Evolutionary conservation across 92 coral and sea anemone genomes (phyloP).

Genomic region (Scolanthus callimorphus): DNA sequence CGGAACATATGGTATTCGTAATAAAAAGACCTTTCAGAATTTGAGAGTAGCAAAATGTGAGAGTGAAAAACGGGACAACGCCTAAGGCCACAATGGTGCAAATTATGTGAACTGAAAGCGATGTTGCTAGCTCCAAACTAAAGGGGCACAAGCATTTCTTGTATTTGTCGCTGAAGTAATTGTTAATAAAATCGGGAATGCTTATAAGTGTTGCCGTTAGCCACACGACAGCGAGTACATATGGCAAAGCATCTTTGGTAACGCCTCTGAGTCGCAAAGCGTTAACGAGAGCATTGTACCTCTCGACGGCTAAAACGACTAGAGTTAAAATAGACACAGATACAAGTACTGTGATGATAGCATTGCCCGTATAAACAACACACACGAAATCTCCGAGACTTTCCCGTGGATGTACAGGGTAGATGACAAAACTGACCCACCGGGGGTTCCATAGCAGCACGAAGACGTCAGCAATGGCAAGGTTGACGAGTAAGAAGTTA

Average conservation of each 20-base stretch:
- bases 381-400: conserved; percentile 46
- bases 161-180: conserved; percentile 31
- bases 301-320: conserved; percentile 47
- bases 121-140: conserved; percentile 39
- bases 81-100: conserved; percentile 46
- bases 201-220: conserved; percentile 17
- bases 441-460: conserved; percentile 55
- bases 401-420: conserved; percentile 53
- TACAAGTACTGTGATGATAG: conserved; percentile 34
- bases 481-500: conserved; percentile 50
- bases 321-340: conserved; percentile 52
- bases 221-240: conserved; percentile 40
- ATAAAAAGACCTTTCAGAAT: conserved; percentile 53
- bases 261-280: conserved; percentile 39
- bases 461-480: conserved; percentile 47
- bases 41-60: conserved; percentile 56
- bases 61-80: conserved; percentile 34
- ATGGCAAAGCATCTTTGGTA: conserved; percentile 20
- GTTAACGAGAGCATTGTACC: conserved; percentile 65
- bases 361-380: conserved; percentile 63
- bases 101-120: conserved; percentile 23
- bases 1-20: conserved; percentile 46
- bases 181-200: conserved; percentile 38
- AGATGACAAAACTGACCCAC: conserved; percentile 40
- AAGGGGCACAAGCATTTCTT: conserved; percentile 55